Base-by-base conservation (phyloP, 2,113 vertebrate species). In the human region DNA sequence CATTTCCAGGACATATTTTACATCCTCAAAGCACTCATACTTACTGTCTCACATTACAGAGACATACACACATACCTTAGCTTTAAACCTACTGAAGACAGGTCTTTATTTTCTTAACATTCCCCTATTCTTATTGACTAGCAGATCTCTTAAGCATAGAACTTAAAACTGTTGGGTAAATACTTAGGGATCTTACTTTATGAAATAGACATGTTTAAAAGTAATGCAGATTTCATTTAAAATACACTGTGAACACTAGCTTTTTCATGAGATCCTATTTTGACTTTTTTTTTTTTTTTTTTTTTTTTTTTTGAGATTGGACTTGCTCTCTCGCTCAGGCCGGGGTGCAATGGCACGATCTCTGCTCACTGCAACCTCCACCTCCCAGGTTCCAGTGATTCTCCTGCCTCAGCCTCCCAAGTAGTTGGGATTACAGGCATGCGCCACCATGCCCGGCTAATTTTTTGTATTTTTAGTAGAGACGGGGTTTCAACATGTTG, bases 191-290 rank as follows among this genome's bases (percentile, higher is more conserved):
- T 96, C 68, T 90, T 40, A 90, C 27, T 88, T 96, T 66, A 82
- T 4, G 89, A 89, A 94, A 83, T 8, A 75, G 30, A 25, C 22
- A 22, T 64, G 84, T 93, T 55, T 48, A 70, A 97, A 96, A 66
- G n/a, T 83, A 79, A 88, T 80, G 79, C 55, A 93, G 40, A 88
- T 79, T 76, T 89, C 25, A 73, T 88, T 91, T 75, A 55, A 93
- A 95, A 80, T 52, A 45, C 8, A 75, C 13, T 72, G 57, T 12
- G 20, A 72, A 79, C 9, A 73, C 6, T 88, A 84, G 8, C 13
- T 93, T 95, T 90, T 79, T 81, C 27, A 89, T 38, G 2, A 70
- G 8, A 23, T 66, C 17, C 45, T 73, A 43, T 61, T 23, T 48
- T 70, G 22, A 84, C n/a, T 94, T 38, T 12, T 27, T 57, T 70